phyloP scores from a whole-genome alignment of 2,797 vertebrate species.

The Sus cebifrons region DNA sequence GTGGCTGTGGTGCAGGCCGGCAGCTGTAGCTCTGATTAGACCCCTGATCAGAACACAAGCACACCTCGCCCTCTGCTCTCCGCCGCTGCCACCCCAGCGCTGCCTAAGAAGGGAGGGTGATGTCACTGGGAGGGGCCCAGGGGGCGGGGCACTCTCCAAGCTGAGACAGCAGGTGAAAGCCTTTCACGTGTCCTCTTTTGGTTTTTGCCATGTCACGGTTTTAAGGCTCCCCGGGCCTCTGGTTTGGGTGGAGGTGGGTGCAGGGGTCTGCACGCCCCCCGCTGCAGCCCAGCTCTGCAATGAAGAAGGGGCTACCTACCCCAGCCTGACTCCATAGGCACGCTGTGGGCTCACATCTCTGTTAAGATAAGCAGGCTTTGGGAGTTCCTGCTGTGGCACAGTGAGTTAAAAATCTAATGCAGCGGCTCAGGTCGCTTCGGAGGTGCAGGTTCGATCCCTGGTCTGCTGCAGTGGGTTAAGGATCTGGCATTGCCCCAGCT shows the following conservation, averaged over 20 bases:
- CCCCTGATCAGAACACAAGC: too few species aligned
- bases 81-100: background rate
- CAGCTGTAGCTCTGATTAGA: too few species aligned
- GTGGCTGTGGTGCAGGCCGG: too few species aligned
- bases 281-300: background rate
- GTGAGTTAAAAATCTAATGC: too few species aligned
- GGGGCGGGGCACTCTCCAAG: rapidly evolving
- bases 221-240: background rate
- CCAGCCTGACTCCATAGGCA: background rate
- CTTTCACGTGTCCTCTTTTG: background rate
- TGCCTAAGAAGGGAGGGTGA: rapidly evolving
- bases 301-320: background rate
- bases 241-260: background rate
- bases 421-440: too few species aligned
- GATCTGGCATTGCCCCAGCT: too few species aligned
- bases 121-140: rapidly evolving
- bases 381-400: background rate
- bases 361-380: background rate
- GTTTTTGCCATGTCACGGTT: background rate
- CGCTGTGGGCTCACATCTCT: rapidly evolving
- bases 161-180: rapidly evolving
- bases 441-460: too few species aligned
- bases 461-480: too few species aligned
- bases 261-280: rapidly evolving
- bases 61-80: background rate